Percentiles rank a stretch among this genome's conserved stretches.
phyloP scores from a whole-genome alignment of 2,888 invertebrate species.

The Euzetes globulus region DNA sequence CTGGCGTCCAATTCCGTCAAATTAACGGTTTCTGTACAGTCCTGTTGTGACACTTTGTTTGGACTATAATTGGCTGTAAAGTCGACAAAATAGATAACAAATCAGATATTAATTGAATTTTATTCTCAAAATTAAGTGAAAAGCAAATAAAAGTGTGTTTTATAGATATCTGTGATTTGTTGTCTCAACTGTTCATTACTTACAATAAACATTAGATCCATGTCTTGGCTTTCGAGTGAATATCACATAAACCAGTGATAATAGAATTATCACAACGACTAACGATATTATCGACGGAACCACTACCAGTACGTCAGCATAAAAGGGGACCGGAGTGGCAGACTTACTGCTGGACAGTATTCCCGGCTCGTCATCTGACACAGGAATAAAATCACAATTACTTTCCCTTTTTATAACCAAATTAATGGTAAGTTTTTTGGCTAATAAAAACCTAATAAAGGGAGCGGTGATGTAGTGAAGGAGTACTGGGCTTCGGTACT shows the following conservation, averaged over 20 bases:
- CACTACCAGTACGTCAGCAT: constrained; percentile 33
- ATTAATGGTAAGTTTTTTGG: not conserved
- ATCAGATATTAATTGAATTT: not conserved
- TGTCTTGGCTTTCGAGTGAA: constrained; percentile 35
- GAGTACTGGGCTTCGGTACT: constrained; percentile 90
- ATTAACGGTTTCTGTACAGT: constrained; percentile 30
- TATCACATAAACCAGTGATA: constrained; percentile 35
- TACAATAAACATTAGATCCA: constrained; percentile 32
- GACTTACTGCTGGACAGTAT: constrained; percentile 20
- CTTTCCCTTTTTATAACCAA: not conserved
- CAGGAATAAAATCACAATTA: not conserved
- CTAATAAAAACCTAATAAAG: constrained; percentile 17
- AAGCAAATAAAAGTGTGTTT: not conserved
- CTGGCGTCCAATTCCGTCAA: constrained; percentile 34
- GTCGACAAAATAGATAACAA: not conserved
- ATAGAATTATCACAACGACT: constrained; percentile 32
- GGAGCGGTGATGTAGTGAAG: constrained; percentile 63
- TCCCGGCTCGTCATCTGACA: constrained; percentile 27
- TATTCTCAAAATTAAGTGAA: not conserved
- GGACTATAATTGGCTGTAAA: constrained; percentile 35
- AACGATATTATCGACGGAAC: constrained; percentile 35
- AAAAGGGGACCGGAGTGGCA: constrained; percentile 32
- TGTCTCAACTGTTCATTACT: not conserved
- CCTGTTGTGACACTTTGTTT: constrained; percentile 21
- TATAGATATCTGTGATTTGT: not conserved